A percentile compares a stretch with the other conserved stretches of the same genome.
These are phyloP conservation scores for Fratercula arctica DNA, from an alignment of 2,797 vertebrate genomes.

Conservation along the genomic window DNA sequence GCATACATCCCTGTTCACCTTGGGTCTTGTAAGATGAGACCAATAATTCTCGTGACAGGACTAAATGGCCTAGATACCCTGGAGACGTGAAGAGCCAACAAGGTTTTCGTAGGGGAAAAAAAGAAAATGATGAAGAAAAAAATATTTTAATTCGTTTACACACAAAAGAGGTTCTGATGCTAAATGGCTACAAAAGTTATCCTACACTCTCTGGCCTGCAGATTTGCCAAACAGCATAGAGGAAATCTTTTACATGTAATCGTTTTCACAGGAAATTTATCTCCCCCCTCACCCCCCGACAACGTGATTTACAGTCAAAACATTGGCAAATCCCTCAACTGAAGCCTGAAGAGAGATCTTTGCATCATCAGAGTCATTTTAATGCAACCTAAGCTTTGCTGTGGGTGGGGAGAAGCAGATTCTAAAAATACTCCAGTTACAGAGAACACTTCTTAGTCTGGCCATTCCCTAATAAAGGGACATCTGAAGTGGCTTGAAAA, in stretches of 20 bases:
- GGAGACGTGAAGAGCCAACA: neutral
- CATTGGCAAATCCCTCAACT: neutral
- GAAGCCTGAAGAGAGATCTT: neutral
- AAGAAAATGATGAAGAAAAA: neutral
- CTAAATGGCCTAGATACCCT: neutral
- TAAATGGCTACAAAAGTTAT: neutral
- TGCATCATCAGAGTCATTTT: neutral
- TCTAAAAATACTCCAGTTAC: neutral
- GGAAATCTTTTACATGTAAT: neutral
- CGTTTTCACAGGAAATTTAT: too few species aligned
- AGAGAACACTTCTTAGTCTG: neutral
- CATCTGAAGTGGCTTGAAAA: neutral
- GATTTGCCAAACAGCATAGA: neutral
- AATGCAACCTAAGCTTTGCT: neutral
- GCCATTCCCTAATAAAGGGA: neutral
- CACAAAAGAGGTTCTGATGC: neutral
- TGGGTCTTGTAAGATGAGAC: neutral
- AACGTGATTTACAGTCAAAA: neutral
- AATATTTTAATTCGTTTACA: rapidly evolving
- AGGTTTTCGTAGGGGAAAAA: rapidly evolving
- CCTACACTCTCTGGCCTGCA: neutral
- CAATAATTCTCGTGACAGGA: neutral
- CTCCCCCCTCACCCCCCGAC: neutral
- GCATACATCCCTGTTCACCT: neutral
- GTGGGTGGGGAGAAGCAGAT: neutral